Evolutionary conservation across 1,140 invertebrate species (phyloP), one percentile per base, ranked within the genome.

Genomic region (Geopemphigus sp.): DNA sequence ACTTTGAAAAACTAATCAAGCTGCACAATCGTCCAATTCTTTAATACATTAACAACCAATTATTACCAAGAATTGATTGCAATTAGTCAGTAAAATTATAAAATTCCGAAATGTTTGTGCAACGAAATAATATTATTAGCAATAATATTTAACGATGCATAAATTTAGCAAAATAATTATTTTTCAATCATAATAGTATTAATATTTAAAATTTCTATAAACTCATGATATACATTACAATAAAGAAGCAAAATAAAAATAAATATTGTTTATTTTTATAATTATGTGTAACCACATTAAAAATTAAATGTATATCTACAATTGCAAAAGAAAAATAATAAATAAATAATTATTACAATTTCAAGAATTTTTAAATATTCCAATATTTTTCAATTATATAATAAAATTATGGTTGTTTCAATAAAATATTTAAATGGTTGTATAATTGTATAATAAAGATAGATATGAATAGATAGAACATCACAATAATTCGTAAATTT

Each of bases 301-400:
- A 50, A 50, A n/a, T 45, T 50, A 50, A 50, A 50, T 24, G 10
- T 24, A 24, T 57, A 22, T n/a, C 14, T n/a, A 24, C n/a, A 24
- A 57, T 57, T 57, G 4, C 0, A 24, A 57, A 57, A 54, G 19
- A 54, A 24, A 22, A 57, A 57, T 22, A 24, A 1, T 57, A 24
- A 57, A 57, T n/a, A 57, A 57, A 57, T 50, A 24, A 24, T 24
- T 57, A 57, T 24, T 57, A 57, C 56, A 57, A 57, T 57, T 57
- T 57, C 22, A 5, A 57, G 22, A 24, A 24, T 24, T 8, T 6
- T 57, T 24, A 6, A 19, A 24, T 24, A 57, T 57, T 57, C 22
- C 8, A 24, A 24, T 57, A 24, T 24, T 24, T 17, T 57, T 57
- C 22, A 24, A 24, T 10, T 57, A 19, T 39, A 19, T 19, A 24